Percentiles rank a stretch among this genome's conserved stretches.
Conservation (phyloP, 2,113 vertebrate genomes). For the Eidolon helvum region DNA sequence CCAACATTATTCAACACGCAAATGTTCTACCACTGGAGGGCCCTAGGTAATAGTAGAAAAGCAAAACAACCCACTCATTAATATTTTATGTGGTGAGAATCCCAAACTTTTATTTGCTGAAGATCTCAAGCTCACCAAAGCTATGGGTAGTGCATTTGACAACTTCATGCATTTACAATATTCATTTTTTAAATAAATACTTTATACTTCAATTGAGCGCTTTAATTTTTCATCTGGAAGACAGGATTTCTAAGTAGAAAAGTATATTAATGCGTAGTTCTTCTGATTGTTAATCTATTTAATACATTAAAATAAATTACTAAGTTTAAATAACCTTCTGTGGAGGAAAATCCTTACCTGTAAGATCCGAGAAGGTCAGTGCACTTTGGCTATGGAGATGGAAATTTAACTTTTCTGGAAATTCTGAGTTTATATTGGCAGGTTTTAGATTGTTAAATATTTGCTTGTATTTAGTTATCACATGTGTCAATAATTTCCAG, state of each 20-base stretch:
- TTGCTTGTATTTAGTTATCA: neutral
- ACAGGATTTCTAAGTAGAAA: neutral
- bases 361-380: neutral
- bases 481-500: neutral
- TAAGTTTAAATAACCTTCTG: neutral
- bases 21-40: constrained; percentile 1
- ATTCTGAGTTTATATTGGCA: constrained; percentile 2
- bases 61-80: neutral
- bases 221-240: neutral
- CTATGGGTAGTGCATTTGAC: neutral
- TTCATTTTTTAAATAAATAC: constrained; percentile 8
- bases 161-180: neutral
- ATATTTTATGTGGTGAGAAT: neutral
- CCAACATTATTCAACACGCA: neutral
- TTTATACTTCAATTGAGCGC: neutral
- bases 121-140: neutral
- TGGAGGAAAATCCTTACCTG: neutral
- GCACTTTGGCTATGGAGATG: neutral
- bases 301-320: neutral
- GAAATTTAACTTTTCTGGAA: constrained; percentile 4
- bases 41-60: neutral
- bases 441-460: neutral
- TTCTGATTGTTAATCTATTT: neutral
- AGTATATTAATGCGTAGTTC: neutral
- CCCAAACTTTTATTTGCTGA: neutral